Conservation (phyloP, 2,113 vertebrate species). For the Gallinago undulata region DNA sequence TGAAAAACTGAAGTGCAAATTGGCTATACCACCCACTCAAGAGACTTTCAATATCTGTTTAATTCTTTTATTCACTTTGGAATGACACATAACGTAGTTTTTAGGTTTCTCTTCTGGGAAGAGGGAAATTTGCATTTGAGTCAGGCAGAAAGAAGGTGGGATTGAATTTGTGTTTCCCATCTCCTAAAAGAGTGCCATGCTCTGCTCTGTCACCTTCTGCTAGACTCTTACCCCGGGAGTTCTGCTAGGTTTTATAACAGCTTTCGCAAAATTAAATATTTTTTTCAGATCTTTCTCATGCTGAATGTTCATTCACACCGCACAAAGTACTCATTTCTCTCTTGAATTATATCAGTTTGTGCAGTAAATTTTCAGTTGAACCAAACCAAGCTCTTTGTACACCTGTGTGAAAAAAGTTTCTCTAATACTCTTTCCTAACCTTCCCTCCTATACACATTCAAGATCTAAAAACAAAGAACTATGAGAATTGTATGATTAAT, state of each 20-base stretch:
- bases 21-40: background rate
- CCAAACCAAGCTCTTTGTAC: background rate
- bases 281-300: background rate
- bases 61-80: background rate
- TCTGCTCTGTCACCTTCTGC: background rate
- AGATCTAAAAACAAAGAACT: background rate
- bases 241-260: background rate
- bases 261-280: background rate
- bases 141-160: background rate
- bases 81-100: background rate
- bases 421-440: background rate
- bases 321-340: background rate
- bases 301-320: background rate
- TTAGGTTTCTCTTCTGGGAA: background rate
- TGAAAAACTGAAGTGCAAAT: background rate
- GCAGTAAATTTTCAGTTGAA: background rate
- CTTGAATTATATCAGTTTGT: background rate
- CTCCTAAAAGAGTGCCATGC: background rate
- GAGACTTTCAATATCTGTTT: background rate
- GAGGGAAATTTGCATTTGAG: fast-evolving
- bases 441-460: background rate
- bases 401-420: background rate
- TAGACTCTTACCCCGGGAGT: background rate
- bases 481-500: background rate
- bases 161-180: background rate